phyloP scores from a whole-genome alignment of 2,797 vertebrate species.

The Miichthys miiuy region DNA sequence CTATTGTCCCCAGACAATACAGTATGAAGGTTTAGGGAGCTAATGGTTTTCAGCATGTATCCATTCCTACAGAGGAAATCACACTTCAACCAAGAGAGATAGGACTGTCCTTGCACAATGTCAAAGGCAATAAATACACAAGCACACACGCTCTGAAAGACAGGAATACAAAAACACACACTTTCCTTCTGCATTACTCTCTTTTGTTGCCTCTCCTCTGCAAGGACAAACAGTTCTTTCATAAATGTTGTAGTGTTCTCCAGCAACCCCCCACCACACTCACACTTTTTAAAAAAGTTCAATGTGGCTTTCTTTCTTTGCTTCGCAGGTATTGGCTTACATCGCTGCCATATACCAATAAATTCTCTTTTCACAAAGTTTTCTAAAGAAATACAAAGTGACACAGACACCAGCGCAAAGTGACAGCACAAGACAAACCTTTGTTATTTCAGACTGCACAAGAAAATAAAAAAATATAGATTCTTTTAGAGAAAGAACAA shows the following conservation, averaged over 20 bases:
- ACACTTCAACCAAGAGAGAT: conserved; percentile 41
- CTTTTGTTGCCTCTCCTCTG: conserved; percentile 37
- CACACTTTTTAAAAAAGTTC: conserved; percentile 30
- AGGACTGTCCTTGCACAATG: conserved; percentile 70
- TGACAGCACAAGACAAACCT: conserved; percentile 31
- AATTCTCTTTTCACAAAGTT: conserved; percentile 41
- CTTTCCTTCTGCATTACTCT: conserved; percentile 22
- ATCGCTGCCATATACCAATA: conserved; percentile 5
- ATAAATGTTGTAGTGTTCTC: conserved; percentile 22
- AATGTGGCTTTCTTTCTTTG: conserved; percentile 14
- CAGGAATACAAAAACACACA: conserved; percentile 18
- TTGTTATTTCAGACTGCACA: conserved; percentile 18
- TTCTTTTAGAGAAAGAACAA: conserved; percentile 17
- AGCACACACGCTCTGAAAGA: conserved; percentile 19
- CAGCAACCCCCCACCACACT: background rate
- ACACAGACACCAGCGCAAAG: conserved; percentile 27
- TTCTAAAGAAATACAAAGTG: conserved; percentile 45
- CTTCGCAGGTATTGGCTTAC: conserved; percentile 30
- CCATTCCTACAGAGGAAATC: conserved; percentile 52
- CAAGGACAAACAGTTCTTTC: conserved; percentile 63
- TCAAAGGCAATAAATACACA: conserved; percentile 55
- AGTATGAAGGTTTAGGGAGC: conserved; percentile 47
- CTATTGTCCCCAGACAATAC: conserved; percentile 67
- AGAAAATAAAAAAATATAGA: background rate
- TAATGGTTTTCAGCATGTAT: conserved; percentile 46